These are phyloP conservation scores for Xenus cinereus DNA, from an alignment of 2,113 vertebrate species.

Conservation along the genomic window DNA sequence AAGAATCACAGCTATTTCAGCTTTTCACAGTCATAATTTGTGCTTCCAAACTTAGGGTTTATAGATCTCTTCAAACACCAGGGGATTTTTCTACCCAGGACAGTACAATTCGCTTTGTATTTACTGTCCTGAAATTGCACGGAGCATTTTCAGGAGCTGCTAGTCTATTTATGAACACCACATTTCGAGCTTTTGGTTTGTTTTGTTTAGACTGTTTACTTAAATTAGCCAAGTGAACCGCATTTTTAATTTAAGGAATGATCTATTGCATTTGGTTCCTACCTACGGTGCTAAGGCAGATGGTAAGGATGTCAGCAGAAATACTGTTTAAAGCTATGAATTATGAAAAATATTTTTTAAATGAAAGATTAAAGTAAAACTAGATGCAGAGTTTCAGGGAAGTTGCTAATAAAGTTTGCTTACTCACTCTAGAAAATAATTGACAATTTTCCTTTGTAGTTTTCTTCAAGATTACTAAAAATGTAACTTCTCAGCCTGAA, in stretches of 20 bases:
- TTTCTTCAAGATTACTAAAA: neutral
- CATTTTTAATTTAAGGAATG: neutral
- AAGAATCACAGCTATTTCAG: neutral
- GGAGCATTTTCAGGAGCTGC: neutral
- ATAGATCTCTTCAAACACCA: neutral
- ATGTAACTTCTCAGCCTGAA: no score
- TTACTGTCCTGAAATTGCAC: neutral
- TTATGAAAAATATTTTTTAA: neutral
- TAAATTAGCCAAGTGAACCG: neutral
- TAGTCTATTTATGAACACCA: neutral
- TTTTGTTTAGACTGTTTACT: neutral
- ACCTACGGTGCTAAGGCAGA: neutral
- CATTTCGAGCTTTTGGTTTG: neutral
- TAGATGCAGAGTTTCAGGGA: neutral
- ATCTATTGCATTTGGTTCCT: neutral
- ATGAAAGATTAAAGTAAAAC: neutral
- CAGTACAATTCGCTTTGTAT: neutral
- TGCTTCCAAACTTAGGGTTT: neutral
- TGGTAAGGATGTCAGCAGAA: neutral
- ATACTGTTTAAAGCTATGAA: neutral
- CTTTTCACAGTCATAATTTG: neutral
- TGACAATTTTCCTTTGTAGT: neutral
- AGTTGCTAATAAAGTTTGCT: neutral
- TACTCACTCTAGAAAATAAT: neutral
- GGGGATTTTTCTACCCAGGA: neutral